A percentile compares a stretch with the other conserved stretches of the same genome.
Conservation (phyloP, 2,888 invertebrate genomes). For the Tromatobia lineatoria region DNA sequence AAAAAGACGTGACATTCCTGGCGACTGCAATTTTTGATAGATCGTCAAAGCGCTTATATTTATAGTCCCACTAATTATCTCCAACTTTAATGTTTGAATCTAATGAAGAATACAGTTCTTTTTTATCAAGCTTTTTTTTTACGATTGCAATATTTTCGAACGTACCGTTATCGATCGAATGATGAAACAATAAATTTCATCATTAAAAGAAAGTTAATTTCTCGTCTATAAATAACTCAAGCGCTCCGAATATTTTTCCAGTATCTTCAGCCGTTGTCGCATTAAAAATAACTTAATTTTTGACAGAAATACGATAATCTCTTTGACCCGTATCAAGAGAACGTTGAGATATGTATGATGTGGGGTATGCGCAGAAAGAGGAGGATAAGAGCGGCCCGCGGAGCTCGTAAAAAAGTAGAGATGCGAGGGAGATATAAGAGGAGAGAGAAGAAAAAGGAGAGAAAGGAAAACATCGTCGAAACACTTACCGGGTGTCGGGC, state of each 20-base stretch:
- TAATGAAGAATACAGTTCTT: neutral
- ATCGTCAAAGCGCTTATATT: too few species aligned
- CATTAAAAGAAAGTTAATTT: neutral
- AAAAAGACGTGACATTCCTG: too few species aligned
- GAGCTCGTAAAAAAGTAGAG: slow-evolving; percentile 17
- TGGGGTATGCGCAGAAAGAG: slow-evolving; percentile 14
- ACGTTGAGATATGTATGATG: slow-evolving; percentile 2
- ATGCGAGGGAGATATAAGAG: slow-evolving; percentile 29
- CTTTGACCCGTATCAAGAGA: slow-evolving; percentile 20
- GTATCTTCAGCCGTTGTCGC: neutral
- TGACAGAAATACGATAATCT: slow-evolving; percentile 23
- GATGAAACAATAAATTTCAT: neutral
- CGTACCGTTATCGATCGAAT: neutral
- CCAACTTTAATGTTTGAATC: too few species aligned
- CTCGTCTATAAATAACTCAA: neutral
- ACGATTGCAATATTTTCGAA: too few species aligned
- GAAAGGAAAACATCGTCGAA: slow-evolving; percentile 60
- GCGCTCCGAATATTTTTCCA: neutral
- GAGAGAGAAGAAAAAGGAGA: slow-evolving; percentile 35
- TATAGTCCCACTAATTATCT: too few species aligned
- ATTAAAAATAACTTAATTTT: slow-evolving; percentile 20
- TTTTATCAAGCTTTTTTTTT: too few species aligned
- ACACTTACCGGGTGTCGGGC: slow-evolving; percentile 83
- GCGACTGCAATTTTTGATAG: too few species aligned
- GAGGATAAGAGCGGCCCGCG: slow-evolving; percentile 24